A percentile compares a stretch with the other conserved stretches of the same genome.
Conservation (phyloP, 2,113 vertebrate genomes). For the Rhineura floridana region DNA sequence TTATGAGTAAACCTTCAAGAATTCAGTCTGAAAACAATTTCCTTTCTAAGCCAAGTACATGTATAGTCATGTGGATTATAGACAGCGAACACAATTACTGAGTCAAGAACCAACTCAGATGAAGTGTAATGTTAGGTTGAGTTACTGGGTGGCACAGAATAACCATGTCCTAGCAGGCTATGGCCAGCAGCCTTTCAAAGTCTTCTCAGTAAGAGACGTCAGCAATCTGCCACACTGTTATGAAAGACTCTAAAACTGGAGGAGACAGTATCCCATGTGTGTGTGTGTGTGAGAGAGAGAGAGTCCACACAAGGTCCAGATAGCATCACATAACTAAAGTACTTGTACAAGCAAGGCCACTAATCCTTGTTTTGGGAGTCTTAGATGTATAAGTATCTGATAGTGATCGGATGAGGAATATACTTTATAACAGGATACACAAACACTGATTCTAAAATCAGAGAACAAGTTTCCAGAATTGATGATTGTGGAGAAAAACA, state of each 20-base stretch:
- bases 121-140: background rate
- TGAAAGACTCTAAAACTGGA: background rate
- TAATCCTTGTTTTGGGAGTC: background rate
- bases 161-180: background rate
- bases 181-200: background rate
- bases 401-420: background rate
- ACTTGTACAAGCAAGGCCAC: background rate
- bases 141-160: background rate
- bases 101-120: rapidly evolving
- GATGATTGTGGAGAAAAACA: background rate
- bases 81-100: background rate
- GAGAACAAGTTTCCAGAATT: background rate
- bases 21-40: background rate
- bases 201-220: background rate
- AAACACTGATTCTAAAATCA: background rate
- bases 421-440: background rate
- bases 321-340: background rate
- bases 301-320: background rate
- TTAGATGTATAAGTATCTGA: background rate
- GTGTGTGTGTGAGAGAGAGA: background rate
- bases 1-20: background rate
- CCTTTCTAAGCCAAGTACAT: background rate
- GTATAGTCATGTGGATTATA: background rate
- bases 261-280: background rate
- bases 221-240: background rate